Evolutionary conservation across 2,113 vertebrate genomes (phyloP).

Genomic region (Dinomys branickii): DNA sequence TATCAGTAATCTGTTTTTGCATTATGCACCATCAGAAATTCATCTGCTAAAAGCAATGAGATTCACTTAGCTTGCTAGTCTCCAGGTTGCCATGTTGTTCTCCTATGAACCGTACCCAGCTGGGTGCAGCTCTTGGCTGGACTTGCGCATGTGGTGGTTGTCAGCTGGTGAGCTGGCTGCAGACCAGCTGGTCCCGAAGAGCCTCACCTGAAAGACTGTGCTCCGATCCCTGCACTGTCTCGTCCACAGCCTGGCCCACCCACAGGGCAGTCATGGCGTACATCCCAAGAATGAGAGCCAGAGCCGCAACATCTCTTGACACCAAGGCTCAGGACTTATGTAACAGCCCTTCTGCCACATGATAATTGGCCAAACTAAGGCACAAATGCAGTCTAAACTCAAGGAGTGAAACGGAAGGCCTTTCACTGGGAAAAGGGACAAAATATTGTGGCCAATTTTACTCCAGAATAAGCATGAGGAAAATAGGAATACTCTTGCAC

Average conservation of each 20-base stretch:
- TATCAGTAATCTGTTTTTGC: neutral
- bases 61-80: neutral
- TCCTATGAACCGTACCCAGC: neutral
- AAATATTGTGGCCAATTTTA: neutral
- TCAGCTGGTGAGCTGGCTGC: constrained; percentile 32
- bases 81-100: neutral
- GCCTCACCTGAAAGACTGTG: constrained; percentile 42
- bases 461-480: neutral
- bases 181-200: neutral
- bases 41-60: neutral
- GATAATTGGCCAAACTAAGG: neutral
- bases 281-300: neutral
- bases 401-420: neutral
- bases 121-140: neutral
- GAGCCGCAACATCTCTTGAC: neutral
- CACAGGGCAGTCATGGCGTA: neutral
- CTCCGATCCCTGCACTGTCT: neutral
- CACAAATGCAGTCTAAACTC: neutral
- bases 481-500: neutral
- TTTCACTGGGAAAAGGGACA: neutral
- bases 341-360: neutral
- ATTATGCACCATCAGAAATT: neutral
- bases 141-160: neutral
- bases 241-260: neutral
- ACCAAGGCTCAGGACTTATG: neutral